Conservation (phyloP, 2,888 invertebrate genomes). For the Nudaria mundana region DNA sequence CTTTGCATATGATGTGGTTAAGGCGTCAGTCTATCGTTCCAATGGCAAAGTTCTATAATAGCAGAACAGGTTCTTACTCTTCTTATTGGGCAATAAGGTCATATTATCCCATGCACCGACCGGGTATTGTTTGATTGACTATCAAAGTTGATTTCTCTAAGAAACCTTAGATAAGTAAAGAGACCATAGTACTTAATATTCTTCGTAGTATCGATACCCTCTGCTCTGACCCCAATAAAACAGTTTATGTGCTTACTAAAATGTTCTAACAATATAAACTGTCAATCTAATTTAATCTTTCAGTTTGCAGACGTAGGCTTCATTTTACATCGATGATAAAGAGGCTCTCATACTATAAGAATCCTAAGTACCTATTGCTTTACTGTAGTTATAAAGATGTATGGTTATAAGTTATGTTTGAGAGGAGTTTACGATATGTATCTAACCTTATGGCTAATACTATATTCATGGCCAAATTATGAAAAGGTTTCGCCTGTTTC, state of each 20-base stretch:
- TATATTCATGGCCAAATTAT: too few relatives aligned
- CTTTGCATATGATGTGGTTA: too few relatives aligned
- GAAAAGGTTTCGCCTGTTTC: too few relatives aligned
- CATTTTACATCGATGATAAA: conserved; percentile 12
- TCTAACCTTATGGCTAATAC: conserved; percentile 1
- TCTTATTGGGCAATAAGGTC: too few relatives aligned
- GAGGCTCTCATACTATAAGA: conserved; percentile 12
- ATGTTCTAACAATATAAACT: conserved; percentile 3
- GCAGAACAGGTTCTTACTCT: too few relatives aligned
- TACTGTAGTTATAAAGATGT: conserved; percentile 8
- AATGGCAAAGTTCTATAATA: too few relatives aligned
- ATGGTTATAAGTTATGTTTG: conserved; percentile 1
- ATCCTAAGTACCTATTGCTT: conserved; percentile 3
- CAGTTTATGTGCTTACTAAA: conserved; percentile 22
- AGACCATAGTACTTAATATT: conserved; percentile 15
- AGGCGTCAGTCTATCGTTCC: too few relatives aligned
- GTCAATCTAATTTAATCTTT: conserved; percentile 19
- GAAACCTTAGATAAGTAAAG: conserved; percentile 22
- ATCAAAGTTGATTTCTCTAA: not conserved
- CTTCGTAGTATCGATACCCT: conserved; percentile 8
- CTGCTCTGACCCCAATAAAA: conserved; percentile 20
- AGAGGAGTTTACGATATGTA: not conserved
- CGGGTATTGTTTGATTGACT: too few relatives aligned
- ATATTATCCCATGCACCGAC: too few relatives aligned
- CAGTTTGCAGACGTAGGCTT: not conserved